Conservation (phyloP, 2,113 vertebrate species). For the Geococcyx californianus region DNA sequence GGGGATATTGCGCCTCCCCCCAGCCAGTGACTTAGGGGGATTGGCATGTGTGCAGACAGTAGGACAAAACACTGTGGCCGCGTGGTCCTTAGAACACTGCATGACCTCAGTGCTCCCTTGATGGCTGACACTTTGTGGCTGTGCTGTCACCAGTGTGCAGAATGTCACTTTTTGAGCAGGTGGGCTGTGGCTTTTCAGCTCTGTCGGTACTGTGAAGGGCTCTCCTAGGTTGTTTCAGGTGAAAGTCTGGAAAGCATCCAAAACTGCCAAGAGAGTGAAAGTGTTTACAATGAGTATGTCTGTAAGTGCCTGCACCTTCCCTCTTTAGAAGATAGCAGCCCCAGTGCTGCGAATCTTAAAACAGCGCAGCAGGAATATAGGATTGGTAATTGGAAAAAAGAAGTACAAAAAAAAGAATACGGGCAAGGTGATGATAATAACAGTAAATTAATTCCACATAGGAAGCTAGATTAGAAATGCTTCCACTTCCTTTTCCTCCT, state of each 20-base stretch:
- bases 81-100: not conserved
- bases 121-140: not conserved
- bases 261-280: not conserved
- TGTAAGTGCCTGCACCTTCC: not conserved
- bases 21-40: not conserved
- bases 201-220: not conserved
- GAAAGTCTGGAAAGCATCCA: not conserved
- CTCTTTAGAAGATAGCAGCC: not conserved
- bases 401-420: not conserved
- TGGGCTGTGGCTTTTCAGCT: not conserved
- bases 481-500: not conserved
- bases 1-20: not conserved
- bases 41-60: not conserved
- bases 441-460: not conserved
- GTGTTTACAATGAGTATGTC: not conserved
- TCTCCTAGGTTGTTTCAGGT: not conserved
- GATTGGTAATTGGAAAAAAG: not conserved
- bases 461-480: not conserved
- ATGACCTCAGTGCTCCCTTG: not conserved
- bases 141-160: not conserved
- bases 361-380: not conserved
- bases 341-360: not conserved
- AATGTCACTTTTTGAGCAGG: not conserved
- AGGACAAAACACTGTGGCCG: not conserved
- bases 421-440: not conserved